A percentile compares a stretch with the other conserved stretches of the same genome.
Evolutionary conservation across 2,888 invertebrate genomes (phyloP).

Genomic region (Mechanitis messenoides): DNA sequence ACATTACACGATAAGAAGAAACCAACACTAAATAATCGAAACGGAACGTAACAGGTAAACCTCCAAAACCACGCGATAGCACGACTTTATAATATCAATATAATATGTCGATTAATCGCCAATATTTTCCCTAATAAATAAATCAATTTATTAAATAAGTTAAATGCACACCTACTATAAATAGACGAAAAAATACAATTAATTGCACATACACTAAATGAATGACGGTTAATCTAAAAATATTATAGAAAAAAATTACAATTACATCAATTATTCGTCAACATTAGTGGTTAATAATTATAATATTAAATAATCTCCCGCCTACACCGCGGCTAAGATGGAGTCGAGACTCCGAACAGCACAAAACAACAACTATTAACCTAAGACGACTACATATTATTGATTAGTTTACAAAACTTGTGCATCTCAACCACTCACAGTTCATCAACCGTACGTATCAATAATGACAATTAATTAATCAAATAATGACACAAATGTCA

Average conservation of each 20-base stretch:
- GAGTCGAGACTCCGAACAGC: conserved; percentile 49
- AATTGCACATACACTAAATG: conserved; percentile 71
- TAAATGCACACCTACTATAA: conserved; percentile 59
- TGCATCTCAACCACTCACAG: conserved; percentile 48
- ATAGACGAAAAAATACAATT: conserved; percentile 62
- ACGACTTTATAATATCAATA: conserved; percentile 16
- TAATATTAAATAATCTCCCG: conserved; percentile 33
- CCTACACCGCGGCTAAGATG: conserved; percentile 37
- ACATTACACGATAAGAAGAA: conserved; percentile 27
- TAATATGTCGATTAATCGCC: conserved; percentile 45
- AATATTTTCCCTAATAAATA: conserved; percentile 70
- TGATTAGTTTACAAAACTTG: conserved; percentile 61
- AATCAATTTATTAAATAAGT: conserved; percentile 66
- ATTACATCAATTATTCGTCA: conserved; percentile 43
- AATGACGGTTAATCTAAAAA: conserved; percentile 60
- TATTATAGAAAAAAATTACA: conserved; percentile 52
- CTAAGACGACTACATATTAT: conserved; percentile 51
- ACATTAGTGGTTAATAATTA: conserved; percentile 43
- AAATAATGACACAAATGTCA: conserved; percentile 29
- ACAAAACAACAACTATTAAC: conserved; percentile 69
- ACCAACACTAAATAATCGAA: conserved; percentile 26
- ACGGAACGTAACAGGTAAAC: conserved; percentile 18
- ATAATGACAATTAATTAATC: conserved; percentile 45
- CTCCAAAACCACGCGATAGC: conserved; percentile 11
- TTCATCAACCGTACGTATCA: conserved; percentile 39